These are phyloP conservation scores for Porites divaricata DNA, from an alignment of 92 coral and sea anemone genomes.

Conservation along the genomic window DNA sequence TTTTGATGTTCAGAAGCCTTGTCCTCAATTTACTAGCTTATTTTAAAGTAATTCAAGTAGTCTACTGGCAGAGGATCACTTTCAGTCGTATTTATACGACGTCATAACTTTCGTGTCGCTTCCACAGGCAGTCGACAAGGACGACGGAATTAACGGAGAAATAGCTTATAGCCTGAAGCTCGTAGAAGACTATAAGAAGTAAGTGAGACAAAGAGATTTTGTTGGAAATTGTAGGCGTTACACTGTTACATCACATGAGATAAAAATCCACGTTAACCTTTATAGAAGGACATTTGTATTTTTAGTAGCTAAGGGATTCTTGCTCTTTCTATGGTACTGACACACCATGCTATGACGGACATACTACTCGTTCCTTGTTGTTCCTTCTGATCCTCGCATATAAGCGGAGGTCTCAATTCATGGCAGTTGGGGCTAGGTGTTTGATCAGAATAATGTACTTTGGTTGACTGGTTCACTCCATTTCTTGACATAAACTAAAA, in stretches of 20 bases:
- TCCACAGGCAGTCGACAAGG: constrained; percentile 81
- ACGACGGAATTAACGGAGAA: constrained; percentile 79
- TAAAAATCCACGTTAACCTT: not conserved
- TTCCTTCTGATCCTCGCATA: too few relatives aligned
- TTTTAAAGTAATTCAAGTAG: not conserved
- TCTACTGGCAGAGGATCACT: not conserved
- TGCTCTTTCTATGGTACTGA: too few relatives aligned
- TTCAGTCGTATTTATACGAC: not conserved
- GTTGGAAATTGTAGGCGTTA: not conserved
- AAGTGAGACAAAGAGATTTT: constrained; percentile 25
- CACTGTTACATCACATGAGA: not conserved
- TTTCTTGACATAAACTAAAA: too few relatives aligned
- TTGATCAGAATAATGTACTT: too few relatives aligned
- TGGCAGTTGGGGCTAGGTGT: too few relatives aligned
- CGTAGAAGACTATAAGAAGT: constrained; percentile 75
- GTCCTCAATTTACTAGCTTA: not conserved
- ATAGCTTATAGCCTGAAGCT: constrained; percentile 70
- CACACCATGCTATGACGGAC: too few relatives aligned
- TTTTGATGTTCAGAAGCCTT: too few relatives aligned
- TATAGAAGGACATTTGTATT: too few relatives aligned
- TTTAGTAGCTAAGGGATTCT: too few relatives aligned
- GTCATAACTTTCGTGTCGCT: not conserved
- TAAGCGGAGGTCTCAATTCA: too few relatives aligned
- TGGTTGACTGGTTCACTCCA: too few relatives aligned
- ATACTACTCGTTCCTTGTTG: too few relatives aligned